Base-by-base conservation (phyloP, 2,888 invertebrate genomes). In the Platycnemis pennipes region DNA sequence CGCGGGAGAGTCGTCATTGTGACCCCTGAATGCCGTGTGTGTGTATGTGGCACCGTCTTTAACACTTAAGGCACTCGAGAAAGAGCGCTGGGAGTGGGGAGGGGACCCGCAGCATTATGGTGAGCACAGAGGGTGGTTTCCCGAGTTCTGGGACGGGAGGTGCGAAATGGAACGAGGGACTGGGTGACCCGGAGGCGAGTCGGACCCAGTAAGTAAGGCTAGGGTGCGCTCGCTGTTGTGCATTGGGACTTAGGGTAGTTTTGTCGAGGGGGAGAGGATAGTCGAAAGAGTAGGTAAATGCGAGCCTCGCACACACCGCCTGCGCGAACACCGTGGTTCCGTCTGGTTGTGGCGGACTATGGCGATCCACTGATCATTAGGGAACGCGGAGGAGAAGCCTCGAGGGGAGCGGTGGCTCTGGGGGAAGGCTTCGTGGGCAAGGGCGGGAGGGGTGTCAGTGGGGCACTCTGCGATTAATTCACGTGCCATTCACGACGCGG, bases 1-100 rank as follows among this genome's bases (percentile, higher is more conserved):
- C 77, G 77, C 77, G 77, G 77, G 77, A 77, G 77, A 77, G 77
- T 77, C 77, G 77, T 77, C 77, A 77, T 77, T 77, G 77, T 77
- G 77, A 77, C 77, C 77, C 69, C 37, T 31, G 37, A 77, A 37
- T 31, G 13, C 77, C 11, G 31, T 77, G 77, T 77, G 77, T 77
- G 77, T 26, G 77, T 77, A 77, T 77, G 77, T 77, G 77, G 77
- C 77, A 37, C 77, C 77, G 77, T 77, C 77, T 77, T 77, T 77
- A 77, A 77, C 77, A 77, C 77, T 77, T 77, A 37, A 13, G 26
- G 77, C 77, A 77, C 77, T 77, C 37, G 37, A 26, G 77, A 37
- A 37, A 16, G 77, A 37, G 77, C 3, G 77, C 13, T 31, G 77
- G 11, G 77, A 77, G 26, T 2, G 77, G 77, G 77, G 69, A 37